These are phyloP conservation scores for Lepilemur ruficaudatus DNA, from an alignment of 2,797 vertebrate species.

Conservation along the genomic window DNA sequence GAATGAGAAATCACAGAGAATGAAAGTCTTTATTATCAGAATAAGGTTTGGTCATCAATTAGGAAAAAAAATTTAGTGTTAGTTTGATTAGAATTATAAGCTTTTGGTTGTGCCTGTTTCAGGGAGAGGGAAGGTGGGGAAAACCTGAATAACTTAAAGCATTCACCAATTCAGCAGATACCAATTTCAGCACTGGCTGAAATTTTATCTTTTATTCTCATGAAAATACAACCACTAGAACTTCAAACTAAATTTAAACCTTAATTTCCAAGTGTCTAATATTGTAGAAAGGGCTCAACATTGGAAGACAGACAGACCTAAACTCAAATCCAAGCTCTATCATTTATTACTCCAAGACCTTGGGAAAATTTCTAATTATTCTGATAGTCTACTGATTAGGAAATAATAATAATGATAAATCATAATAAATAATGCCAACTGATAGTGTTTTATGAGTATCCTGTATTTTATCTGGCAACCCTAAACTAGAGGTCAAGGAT, in stretches of 20 bases:
- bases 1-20: background rate
- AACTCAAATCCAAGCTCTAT: background rate
- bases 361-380: background rate
- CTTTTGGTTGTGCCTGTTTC: background rate
- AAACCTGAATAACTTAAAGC: background rate
- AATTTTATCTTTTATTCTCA: background rate
- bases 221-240: background rate
- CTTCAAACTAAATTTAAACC: background rate
- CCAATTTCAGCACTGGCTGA: background rate
- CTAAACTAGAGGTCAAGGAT: background rate
- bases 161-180: background rate
- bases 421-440: background rate
- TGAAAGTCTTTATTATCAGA: background rate
- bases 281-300: background rate
- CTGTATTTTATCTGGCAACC: background rate
- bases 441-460: background rate
- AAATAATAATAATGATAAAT: background rate
- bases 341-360: background rate
- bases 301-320: background rate
- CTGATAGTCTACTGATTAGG: background rate
- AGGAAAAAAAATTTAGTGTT: background rate
- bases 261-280: background rate
- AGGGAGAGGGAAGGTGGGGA: rapidly evolving
- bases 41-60: background rate
- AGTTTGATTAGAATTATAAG: background rate